These are phyloP conservation scores for Sanderia malayensis DNA, from an alignment of 30 jellyfish, hydroid and myxozoan genomes.

Conservation along the genomic window DNA sequence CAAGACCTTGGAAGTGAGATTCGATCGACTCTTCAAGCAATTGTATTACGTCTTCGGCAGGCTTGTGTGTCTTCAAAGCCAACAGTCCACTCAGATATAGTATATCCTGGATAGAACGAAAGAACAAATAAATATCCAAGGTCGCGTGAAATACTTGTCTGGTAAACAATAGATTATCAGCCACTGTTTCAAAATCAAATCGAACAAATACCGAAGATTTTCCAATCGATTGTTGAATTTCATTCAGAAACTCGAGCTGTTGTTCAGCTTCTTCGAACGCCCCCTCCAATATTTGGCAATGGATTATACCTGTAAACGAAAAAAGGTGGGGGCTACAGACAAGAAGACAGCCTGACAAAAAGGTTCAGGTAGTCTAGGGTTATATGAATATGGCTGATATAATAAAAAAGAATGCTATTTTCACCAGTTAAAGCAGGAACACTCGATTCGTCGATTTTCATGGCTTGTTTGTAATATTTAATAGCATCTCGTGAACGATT, in stretches of 20 bases:
- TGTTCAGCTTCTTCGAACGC: conserved; percentile 93
- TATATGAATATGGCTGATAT: too few species aligned
- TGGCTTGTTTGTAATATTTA: conserved; percentile 75
- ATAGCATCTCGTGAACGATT: conserved; percentile 70
- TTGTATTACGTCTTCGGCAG: conserved; percentile 79
- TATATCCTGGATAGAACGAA: conserved; percentile 66
- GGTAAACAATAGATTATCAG: background rate
- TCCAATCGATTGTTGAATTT: conserved; percentile 93
- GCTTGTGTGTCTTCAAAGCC: conserved; percentile 69
- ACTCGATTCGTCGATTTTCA: conserved; percentile 95
- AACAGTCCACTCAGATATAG: conserved; percentile 73
- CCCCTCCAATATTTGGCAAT: conserved; percentile 86
- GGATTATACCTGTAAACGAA: conserved; percentile 87
- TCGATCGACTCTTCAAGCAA: conserved; percentile 81
- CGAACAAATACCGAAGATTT: conserved; percentile 89
- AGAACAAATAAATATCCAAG: background rate
- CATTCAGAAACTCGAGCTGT: conserved; percentile 93
- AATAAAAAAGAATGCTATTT: too few species aligned
- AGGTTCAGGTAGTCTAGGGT: too few species aligned
- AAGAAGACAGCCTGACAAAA: too few species aligned
- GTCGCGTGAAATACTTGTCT: background rate
- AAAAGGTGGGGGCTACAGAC: too few species aligned
- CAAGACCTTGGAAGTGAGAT: conserved; percentile 67
- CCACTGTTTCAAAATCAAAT: too few species aligned
- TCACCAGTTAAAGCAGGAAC: conserved; percentile 91